Percentiles rank a stretch among this genome's conserved stretches.
Evolutionary conservation across 2,888 invertebrate species (phyloP).

Genomic region (Nephrotoma flavescens): DNA sequence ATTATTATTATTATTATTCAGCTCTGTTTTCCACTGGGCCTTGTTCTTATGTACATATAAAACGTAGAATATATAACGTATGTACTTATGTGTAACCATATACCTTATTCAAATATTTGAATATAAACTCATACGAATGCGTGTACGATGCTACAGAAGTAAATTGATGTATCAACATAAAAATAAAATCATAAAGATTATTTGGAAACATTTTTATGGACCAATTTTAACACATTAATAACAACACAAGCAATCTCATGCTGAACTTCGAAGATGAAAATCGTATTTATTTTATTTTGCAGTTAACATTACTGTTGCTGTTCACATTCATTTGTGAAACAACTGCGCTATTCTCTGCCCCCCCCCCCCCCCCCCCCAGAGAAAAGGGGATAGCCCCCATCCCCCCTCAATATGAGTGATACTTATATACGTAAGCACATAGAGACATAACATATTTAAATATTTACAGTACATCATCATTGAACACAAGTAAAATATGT

Average conservation of each 20-base stretch:
- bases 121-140: neutral
- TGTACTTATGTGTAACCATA: neutral
- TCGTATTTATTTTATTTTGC: too few relatives aligned
- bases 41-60: neutral
- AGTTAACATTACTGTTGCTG: too few relatives aligned
- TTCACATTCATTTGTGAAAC: too few relatives aligned
- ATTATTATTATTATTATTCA: neutral
- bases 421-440: too few relatives aligned
- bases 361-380: too few relatives aligned
- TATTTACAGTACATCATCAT: too few relatives aligned
- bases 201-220: neutral
- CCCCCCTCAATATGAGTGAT: too few relatives aligned
- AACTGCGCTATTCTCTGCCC: too few relatives aligned
- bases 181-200: neutral
- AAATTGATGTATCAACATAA: neutral
- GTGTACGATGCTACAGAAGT: neutral
- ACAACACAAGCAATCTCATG: neutral
- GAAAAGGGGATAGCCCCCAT: too few relatives aligned
- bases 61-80: neutral
- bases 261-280: too few relatives aligned
- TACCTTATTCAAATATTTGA: neutral
- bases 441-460: too few relatives aligned
- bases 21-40: neutral
- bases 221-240: neutral
- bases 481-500: too few relatives aligned